Evolutionary conservation across 2,797 vertebrate genomes (phyloP).

Genomic region (Cyclopterus lumpus): DNA sequence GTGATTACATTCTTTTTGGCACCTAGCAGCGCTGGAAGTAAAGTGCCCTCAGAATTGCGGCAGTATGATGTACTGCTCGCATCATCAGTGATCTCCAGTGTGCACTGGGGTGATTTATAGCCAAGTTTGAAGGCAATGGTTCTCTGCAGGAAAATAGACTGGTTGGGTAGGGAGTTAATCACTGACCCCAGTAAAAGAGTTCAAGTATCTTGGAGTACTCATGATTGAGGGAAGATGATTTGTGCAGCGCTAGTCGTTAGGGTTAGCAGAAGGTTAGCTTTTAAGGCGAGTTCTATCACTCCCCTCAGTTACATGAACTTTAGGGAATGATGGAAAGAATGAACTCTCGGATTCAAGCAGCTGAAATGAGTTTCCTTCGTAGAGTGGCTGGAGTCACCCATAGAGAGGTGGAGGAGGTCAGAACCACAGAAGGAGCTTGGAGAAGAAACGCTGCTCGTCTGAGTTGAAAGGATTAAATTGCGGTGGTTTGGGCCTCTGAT

Average conservation of each 20-base stretch:
- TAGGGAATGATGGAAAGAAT: no score
- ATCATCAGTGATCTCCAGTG: background rate
- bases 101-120: background rate
- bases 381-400: no score
- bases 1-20: background rate
- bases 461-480: background rate
- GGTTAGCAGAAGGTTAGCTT: no score
- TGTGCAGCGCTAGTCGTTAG: background rate
- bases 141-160: background rate
- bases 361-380: no score
- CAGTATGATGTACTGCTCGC: background rate
- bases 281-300: no score
- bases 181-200: background rate
- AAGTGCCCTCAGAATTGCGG: background rate
- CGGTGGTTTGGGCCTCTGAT: background rate
- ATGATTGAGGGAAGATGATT: background rate
- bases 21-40: background rate
- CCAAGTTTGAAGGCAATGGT: background rate
- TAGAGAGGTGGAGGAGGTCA: no score
- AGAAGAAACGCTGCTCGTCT: background rate
- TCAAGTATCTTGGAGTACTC: background rate
- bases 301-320: no score
- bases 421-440: background rate
- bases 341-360: no score
- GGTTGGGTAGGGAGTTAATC: no score